These are phyloP conservation scores for Nemotelus nigrinus DNA, from an alignment of 2,888 invertebrate genomes.

Conservation along the genomic window DNA sequence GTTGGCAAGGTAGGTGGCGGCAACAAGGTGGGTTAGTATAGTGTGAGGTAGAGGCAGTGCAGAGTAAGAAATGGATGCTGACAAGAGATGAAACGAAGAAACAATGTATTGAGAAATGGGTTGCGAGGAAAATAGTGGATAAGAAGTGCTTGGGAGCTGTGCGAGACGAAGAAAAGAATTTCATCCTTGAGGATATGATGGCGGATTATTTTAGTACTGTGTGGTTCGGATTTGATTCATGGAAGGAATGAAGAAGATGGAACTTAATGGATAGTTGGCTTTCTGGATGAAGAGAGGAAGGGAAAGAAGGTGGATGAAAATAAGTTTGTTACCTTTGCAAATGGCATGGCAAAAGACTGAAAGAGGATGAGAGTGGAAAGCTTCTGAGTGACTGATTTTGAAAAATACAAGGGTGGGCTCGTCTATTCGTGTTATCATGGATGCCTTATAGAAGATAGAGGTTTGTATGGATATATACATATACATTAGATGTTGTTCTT, in stretches of 20 bases:
- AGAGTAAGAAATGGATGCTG: background rate
- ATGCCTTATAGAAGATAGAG: background rate
- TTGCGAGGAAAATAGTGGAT: background rate
- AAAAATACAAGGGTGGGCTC: background rate
- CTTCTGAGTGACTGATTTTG: no score
- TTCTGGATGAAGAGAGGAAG: background rate
- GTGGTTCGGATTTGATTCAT: background rate
- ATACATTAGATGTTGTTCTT: background rate
- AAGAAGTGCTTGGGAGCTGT: background rate
- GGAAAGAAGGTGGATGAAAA: background rate
- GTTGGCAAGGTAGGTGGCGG: background rate
- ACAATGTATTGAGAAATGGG: background rate
- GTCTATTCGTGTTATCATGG: background rate
- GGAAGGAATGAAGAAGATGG: background rate
- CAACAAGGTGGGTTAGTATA: background rate
- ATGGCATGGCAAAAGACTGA: no score
- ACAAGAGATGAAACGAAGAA: background rate
- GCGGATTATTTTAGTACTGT: constrained; percentile 23
- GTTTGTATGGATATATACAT: background rate
- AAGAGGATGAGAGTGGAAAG: no score
- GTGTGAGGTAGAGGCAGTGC: background rate
- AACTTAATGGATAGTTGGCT: constrained; percentile 38
- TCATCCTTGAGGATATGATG: constrained; percentile 41
- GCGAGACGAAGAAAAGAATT: background rate
- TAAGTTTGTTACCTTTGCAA: no score